Conservation (phyloP, 1,140 invertebrate species). For the Pararge aegeria region DNA sequence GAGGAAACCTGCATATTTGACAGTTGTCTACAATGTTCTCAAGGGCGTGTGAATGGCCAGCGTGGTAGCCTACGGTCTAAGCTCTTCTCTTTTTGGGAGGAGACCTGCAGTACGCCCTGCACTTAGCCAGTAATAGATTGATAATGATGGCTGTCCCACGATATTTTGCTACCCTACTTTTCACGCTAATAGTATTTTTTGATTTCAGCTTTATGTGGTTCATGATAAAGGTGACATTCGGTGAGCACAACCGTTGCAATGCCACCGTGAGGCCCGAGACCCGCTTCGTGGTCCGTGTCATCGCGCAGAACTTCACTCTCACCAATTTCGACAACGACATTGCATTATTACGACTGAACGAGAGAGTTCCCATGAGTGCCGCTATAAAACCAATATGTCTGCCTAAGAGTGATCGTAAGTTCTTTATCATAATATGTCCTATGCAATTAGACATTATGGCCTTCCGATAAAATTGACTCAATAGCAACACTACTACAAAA, state of each 20-base stretch:
- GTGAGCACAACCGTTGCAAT: constrained; percentile 90
- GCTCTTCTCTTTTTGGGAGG: too few relatives aligned
- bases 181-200: constrained; percentile 12
- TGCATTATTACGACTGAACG: constrained; percentile 88
- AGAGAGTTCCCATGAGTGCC: constrained; percentile 86
- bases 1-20: too few relatives aligned
- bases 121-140: too few relatives aligned
- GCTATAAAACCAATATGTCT: constrained; percentile 90
- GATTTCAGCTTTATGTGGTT: constrained; percentile 92
- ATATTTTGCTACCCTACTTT: too few relatives aligned
- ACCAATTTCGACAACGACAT: constrained; percentile 93
- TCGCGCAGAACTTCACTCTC: constrained; percentile 89
- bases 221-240: constrained; percentile 92
- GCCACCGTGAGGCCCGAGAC: constrained; percentile 85
- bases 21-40: too few relatives aligned
- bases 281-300: constrained; percentile 86
- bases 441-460: neutral
- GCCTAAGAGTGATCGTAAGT: constrained; percentile 65
- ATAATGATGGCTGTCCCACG: too few relatives aligned
- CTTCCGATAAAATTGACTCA: too few relatives aligned
- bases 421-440: neutral
- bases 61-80: too few relatives aligned
- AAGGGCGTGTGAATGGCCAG: too few relatives aligned
- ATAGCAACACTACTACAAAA: too few relatives aligned
- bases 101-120: too few relatives aligned